Conservation (phyloP, 2,113 vertebrate genomes). For the Numida meleagris region DNA sequence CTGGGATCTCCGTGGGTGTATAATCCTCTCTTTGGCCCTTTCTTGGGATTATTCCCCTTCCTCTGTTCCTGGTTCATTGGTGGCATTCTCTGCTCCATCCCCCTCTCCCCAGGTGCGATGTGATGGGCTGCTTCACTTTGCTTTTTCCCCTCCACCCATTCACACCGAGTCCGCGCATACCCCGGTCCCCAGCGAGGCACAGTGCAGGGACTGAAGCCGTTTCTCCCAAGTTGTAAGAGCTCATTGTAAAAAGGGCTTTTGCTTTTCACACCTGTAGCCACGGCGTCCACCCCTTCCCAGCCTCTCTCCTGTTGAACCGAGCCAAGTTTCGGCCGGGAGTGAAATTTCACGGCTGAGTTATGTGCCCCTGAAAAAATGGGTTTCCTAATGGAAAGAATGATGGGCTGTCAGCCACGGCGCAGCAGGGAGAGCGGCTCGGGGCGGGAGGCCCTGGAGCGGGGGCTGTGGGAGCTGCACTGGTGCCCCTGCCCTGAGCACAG, state of each 20-base stretch:
- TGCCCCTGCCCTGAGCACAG: background rate
- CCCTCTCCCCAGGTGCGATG: background rate
- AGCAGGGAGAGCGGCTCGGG: background rate
- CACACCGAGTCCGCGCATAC: background rate
- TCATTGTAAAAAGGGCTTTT: background rate
- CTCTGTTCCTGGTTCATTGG: fast-evolving
- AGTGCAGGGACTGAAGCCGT: background rate
- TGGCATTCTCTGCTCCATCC: background rate
- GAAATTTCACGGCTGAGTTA: conserved; percentile 48
- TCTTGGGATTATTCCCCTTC: background rate
- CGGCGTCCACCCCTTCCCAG: background rate
- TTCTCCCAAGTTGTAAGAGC: background rate
- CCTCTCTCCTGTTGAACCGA: background rate
- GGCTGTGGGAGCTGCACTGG: background rate
- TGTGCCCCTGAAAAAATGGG: conserved; percentile 12
- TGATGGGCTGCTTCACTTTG: background rate
- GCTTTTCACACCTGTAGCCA: conserved; percentile 34
- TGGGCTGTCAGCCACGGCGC: background rate
- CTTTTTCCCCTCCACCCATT: background rate
- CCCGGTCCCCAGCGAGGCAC: background rate
- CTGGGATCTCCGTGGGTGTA: background rate
- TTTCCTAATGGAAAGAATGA: conserved; percentile 70
- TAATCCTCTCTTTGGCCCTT: background rate
- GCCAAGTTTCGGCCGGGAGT: conserved; percentile 49
- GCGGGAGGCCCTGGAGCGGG: background rate